These are phyloP conservation scores for Brachyhypopomus gauderio DNA, from an alignment of 2,113 vertebrate species.

Conservation along the genomic window DNA sequence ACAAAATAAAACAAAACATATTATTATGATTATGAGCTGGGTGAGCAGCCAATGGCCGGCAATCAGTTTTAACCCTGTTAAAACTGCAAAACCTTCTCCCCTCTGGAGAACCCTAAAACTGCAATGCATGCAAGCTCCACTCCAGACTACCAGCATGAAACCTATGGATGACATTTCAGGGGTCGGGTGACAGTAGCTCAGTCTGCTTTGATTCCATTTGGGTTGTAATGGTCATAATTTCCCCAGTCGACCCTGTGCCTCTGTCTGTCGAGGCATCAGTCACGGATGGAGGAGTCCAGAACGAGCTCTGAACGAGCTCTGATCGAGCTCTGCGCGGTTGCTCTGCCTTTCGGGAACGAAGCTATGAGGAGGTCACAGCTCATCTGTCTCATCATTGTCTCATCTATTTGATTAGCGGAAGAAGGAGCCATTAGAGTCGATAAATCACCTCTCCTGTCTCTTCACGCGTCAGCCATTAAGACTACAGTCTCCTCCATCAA, in stretches of 20 bases:
- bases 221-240: not conserved
- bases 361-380: not conserved
- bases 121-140: not conserved
- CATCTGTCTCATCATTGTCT: not conserved
- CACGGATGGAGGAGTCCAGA: not conserved
- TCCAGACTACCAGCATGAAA: not conserved
- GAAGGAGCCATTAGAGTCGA: not conserved
- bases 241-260: not conserved
- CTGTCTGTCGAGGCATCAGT: not conserved
- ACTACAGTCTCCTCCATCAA: not conserved
- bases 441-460: not conserved
- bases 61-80: not conserved
- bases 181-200: not conserved
- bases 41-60: too few relatives aligned
- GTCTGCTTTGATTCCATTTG: not conserved
- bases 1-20: not conserved
- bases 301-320: not conserved
- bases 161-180: not conserved
- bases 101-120: not conserved
- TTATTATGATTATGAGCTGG: not conserved
- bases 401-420: not conserved
- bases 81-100: not conserved
- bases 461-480: constrained; percentile 3
- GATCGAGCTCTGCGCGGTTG: not conserved
- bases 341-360: not conserved